Conservation (phyloP, 2,888 invertebrate species). For the Aquatica leii region DNA sequence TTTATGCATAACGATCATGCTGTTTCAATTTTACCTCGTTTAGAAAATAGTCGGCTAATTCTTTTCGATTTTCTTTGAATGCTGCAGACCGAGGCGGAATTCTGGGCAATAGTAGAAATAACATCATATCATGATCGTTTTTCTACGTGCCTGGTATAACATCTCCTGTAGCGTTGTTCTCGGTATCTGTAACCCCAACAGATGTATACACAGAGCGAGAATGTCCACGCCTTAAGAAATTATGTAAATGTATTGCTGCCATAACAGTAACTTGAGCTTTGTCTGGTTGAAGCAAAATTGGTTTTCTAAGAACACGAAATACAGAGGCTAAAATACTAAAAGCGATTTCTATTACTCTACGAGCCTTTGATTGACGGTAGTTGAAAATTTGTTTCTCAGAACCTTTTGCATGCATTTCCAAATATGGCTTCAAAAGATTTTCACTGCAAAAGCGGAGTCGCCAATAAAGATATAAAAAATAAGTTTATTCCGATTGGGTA, state of each 20-base stretch:
- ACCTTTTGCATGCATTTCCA: too few relatives aligned
- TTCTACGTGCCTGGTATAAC: constrained; percentile 11
- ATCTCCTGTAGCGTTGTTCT: constrained; percentile 1
- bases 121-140: constrained; percentile 10
- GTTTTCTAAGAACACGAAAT: not conserved
- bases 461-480: not conserved
- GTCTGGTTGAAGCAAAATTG: constrained; percentile 1
- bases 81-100: constrained; percentile 11
- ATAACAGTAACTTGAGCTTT: not conserved
- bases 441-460: not conserved
- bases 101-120: constrained; percentile 6
- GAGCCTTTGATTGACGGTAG: constrained; percentile 2
- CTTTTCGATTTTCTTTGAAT: constrained; percentile 16
- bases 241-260: not conserved
- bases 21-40: constrained; percentile 5
- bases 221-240: too few relatives aligned
- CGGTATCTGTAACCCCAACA: not conserved
- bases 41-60: too few relatives aligned
- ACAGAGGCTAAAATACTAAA: not conserved
- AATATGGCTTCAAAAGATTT: not conserved
- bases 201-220: not conserved
- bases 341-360: constrained; percentile 1
- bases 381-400: not conserved
- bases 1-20: constrained; percentile 13
- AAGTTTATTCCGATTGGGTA: not conserved